Evolutionary conservation across 1,140 invertebrate genomes (phyloP), one percentile per base, ranked within the genome.

Genomic region (Dendroctonus valens): DNA sequence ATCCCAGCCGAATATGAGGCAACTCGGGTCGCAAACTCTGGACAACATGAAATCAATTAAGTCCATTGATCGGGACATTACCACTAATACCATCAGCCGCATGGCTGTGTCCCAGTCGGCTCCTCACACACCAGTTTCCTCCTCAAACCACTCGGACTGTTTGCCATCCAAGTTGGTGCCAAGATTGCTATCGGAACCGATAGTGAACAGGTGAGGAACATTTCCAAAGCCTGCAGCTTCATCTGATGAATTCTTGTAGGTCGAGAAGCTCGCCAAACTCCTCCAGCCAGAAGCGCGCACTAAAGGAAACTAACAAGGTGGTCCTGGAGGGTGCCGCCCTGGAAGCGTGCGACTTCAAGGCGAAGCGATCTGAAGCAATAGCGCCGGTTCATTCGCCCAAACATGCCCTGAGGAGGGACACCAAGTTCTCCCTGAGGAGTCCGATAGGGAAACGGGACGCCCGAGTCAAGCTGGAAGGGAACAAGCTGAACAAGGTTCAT

Each of bases 1-100:
- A 52, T 76, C 77, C 7, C 78, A 79, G 62, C 76, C 77, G 9
- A 79, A 78, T 55, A 78, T 78, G 77, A 64, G 77, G n/a, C 77
- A 78, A 53, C 49, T 79, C 12, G 74, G 73, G 6, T 76, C 72
- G 8, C 74, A 70, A 8, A 73, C 51, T 57, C 51, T 76, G 8
- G 75, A 78, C 7, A 73, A 71, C 42, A 72, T 71, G 53, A 76
- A 74, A 59, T 69, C 65, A 4, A 67, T 67, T 15, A 76, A 74
- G 49, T 72, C 73, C 5, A 73, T 75, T 5, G 76, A 77, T 41
- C 65, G 70, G 53, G 75, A 76, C 38, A 60, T 70, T 4, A 75
- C 72, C 11, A 62, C 72, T 3, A 70, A 65, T 46, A 72, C 63
- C 9, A 72, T 76, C 5, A 74, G 53, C 26, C 65, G 70, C 39